Percentiles rank a stretch among this genome's conserved stretches.
Conservation (phyloP, 2,888 invertebrate species). For the Acrobasis repandana region DNA sequence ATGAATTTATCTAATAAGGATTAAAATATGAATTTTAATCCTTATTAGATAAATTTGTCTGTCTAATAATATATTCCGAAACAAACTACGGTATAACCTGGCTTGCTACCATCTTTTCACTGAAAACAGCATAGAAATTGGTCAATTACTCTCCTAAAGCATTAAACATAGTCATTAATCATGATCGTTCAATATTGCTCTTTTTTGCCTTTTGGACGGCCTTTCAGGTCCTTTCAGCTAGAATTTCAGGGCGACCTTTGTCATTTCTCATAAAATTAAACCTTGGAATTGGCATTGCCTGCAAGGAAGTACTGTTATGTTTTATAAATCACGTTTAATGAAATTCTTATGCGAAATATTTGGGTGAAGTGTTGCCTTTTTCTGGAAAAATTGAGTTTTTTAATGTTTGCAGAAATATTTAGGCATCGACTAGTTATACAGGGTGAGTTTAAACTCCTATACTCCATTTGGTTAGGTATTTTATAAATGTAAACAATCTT, state of each 20-base stretch:
- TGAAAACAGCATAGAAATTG: conserved; percentile 14
- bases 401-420: no score
- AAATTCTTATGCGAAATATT: conserved; percentile 18
- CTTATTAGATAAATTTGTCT: not conserved
- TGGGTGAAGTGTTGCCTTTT: not conserved
- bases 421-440: no score
- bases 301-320: not conserved
- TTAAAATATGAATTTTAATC: no score
- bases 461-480: no score
- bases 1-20: not conserved
- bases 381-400: no score
- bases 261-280: conserved; percentile 24
- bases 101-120: not conserved
- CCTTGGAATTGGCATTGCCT: conserved; percentile 14
- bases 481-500: no score
- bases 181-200: conserved; percentile 32
- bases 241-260: conserved; percentile 28
- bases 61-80: not conserved
- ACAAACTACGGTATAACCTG: no score
- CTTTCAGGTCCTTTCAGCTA: conserved; percentile 25
- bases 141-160: not conserved
- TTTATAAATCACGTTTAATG: conserved; percentile 21
- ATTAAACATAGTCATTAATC: conserved; percentile 34
- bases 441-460: no score
- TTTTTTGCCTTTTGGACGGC: conserved; percentile 29